A percentile compares a stretch with the other conserved stretches of the same genome.
These are phyloP conservation scores for Crotalus viridis DNA, from an alignment of 2,113 vertebrate genomes.

Conservation along the genomic window DNA sequence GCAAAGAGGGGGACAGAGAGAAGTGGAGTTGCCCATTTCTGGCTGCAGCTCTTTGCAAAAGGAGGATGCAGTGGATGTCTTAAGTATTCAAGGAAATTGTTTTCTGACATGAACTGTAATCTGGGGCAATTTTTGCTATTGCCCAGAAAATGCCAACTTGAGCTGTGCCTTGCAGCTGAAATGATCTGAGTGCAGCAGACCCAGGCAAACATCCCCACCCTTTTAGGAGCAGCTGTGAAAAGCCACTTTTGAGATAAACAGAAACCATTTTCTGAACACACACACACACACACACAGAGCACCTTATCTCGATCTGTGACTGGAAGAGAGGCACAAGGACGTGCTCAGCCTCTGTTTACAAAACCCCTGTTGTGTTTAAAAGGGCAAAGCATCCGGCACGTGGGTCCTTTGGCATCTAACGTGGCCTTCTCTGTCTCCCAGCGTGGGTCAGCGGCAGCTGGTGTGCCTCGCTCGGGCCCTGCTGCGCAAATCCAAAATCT, in stretches of 20 bases:
- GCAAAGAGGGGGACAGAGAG: neutral
- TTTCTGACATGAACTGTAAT: neutral
- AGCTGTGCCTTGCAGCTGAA: neutral
- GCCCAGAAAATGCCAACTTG: neutral
- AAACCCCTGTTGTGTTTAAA: neutral
- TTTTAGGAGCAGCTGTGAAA: neutral
- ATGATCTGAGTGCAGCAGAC: neutral
- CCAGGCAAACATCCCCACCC: neutral
- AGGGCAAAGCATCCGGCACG: neutral
- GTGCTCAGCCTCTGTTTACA: neutral
- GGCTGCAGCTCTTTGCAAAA: neutral
- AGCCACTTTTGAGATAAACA: neutral
- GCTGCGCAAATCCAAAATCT: conserved; percentile 90
- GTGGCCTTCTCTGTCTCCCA: conserved; percentile 27
- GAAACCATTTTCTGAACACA: neutral
- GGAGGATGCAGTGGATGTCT: too few relatives aligned
- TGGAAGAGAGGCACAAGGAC: neutral
- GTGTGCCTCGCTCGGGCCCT: conserved; percentile 91
- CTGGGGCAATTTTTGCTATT: too few relatives aligned
- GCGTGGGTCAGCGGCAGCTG: conserved; percentile 92
- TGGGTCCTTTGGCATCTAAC: neutral
- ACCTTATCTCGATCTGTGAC: neutral
- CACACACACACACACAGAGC: neutral
- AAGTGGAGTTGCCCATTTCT: too few relatives aligned
- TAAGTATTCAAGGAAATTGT: neutral